Evolutionary conservation across 2,113 vertebrate genomes (phyloP).

Genomic region (Corythornis madagascariensis): DNA sequence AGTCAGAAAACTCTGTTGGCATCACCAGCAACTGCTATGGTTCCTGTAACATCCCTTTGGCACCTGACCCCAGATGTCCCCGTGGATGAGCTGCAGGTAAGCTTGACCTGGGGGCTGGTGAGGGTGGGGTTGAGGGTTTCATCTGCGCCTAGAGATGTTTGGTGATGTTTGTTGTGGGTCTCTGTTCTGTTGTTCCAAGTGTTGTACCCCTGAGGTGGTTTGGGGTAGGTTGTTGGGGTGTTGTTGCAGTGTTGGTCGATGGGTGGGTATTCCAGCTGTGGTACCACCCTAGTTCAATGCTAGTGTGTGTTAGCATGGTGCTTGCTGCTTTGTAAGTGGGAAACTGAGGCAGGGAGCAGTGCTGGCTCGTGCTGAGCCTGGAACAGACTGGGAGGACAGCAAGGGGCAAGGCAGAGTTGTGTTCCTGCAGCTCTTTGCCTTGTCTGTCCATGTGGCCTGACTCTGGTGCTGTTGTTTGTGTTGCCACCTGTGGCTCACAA

Average conservation of each 20-base stretch:
- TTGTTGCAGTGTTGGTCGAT: accelerated
- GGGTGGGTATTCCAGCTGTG: background rate
- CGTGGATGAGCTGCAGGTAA: background rate
- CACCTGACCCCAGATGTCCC: accelerated
- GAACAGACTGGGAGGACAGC: background rate
- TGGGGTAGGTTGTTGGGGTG: background rate
- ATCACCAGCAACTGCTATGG: accelerated
- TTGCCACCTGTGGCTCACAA: background rate
- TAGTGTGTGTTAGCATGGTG: accelerated
- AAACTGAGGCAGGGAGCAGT: background rate
- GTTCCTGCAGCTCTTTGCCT: background rate
- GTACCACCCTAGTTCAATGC: accelerated
- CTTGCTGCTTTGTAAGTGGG: background rate
- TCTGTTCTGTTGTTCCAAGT: background rate
- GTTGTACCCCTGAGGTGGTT: accelerated
- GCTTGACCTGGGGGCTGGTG: background rate
- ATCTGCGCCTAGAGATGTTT: accelerated
- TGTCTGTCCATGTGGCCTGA: accelerated
- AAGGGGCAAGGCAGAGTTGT: background rate
- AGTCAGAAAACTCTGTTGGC: background rate
- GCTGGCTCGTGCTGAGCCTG: background rate
- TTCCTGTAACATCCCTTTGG: background rate
- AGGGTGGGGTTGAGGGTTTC: background rate
- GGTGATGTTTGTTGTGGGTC: accelerated
- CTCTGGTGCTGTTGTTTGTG: accelerated